Conservation (phyloP, 2,797 vertebrate species). For the Remorina albescens region DNA sequence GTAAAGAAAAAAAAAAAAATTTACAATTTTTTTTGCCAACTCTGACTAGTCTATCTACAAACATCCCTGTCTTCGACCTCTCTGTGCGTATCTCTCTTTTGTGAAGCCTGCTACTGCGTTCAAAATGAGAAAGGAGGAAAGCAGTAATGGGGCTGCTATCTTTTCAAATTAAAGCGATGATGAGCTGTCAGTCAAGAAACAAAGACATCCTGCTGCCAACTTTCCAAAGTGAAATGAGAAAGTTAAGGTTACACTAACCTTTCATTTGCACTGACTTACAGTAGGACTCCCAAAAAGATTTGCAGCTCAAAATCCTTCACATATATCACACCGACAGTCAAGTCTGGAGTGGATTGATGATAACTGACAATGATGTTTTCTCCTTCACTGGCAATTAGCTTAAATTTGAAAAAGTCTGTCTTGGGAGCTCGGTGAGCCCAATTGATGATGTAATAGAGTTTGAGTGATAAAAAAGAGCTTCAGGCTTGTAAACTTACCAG, state of each 20-base stretch:
- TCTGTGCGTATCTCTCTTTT: not conserved
- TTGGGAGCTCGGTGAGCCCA: not conserved
- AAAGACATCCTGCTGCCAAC: conserved; percentile 13
- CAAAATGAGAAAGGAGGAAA: not conserved
- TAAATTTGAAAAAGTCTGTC: conserved; percentile 2
- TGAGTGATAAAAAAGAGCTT: conserved; percentile 2
- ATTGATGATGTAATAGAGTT: not conserved
- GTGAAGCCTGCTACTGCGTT: not conserved
- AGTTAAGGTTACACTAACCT: conserved; percentile 22
- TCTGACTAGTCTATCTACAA: not conserved
- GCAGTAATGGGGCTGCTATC: too few species aligned
- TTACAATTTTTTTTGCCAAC: not conserved
- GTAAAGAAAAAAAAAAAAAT: not conserved
- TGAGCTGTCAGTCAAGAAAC: conserved; percentile 1
- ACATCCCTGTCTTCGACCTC: not conserved
- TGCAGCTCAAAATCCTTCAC: conserved; percentile 9
- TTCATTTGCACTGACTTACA: conserved; percentile 5
- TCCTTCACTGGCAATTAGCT: conserved; percentile 6
- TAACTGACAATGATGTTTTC: conserved; percentile 7
- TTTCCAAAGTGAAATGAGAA: conserved; percentile 22
- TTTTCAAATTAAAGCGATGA: not conserved
- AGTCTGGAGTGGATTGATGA: conserved; percentile 9
- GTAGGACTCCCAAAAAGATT: not conserved
- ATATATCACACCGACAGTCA: conserved; percentile 11
- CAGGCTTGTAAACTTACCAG: conserved; percentile 84